A percentile compares a stretch with the other conserved stretches of the same genome.
phyloP scores from a whole-genome alignment of 2,888 invertebrate genomes.

The Oxyscelio sp. region DNA sequence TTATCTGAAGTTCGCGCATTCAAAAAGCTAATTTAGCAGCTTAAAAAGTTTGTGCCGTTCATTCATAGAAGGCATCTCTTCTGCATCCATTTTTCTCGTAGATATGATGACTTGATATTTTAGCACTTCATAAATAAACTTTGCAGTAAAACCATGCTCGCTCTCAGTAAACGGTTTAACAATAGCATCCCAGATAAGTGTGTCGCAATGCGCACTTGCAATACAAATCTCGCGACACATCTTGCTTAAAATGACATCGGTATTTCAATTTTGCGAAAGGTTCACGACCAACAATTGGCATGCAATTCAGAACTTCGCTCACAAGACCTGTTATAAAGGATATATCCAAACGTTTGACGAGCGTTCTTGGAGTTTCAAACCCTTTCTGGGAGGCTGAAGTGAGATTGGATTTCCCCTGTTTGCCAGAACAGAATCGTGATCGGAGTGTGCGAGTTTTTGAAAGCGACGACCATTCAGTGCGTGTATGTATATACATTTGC shows the following conservation, averaged over 20 bases:
- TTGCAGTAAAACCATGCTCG: constrained; percentile 8
- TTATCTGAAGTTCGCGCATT: no score
- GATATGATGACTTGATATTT: background rate
- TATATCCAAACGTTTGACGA: constrained; percentile 75
- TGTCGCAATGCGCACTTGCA: constrained; percentile 46
- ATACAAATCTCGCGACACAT: constrained; percentile 42
- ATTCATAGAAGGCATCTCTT: no score
- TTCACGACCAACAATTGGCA: constrained; percentile 73
- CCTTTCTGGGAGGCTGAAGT: constrained; percentile 65
- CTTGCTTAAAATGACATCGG: constrained; percentile 64
- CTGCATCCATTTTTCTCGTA: no score
- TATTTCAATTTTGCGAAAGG: constrained; percentile 71
- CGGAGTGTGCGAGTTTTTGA: constrained; percentile 77
- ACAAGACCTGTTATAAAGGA: constrained; percentile 72
- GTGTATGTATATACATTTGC: constrained; percentile 59
- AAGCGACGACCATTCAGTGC: constrained; percentile 62
- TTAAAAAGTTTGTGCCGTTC: no score
- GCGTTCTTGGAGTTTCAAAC: constrained; percentile 73
- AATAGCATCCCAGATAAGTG: constrained; percentile 19
- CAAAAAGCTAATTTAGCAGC: no score
- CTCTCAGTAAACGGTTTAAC: constrained; percentile 17
- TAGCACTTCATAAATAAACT: background rate
- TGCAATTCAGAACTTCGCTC: constrained; percentile 68
- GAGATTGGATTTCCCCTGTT: constrained; percentile 80
- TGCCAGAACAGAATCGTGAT: constrained; percentile 78